phyloP scores from a whole-genome alignment of 1,140 invertebrate species.

The Calephelis virginiensis region DNA sequence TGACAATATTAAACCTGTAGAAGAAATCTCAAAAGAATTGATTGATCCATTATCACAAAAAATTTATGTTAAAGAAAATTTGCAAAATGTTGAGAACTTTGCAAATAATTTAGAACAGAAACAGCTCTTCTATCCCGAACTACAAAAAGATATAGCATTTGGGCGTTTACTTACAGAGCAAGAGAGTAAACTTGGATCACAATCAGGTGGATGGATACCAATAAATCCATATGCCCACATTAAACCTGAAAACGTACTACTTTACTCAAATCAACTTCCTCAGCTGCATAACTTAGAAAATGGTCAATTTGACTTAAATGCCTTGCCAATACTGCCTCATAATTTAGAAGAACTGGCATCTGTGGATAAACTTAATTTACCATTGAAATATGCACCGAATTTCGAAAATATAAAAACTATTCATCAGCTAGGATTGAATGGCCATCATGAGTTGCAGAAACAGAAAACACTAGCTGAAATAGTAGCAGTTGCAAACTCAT shows the following conservation, averaged over 20 bases:
- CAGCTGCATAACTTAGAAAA: neutral
- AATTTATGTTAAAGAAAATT: neutral
- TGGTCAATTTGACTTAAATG: neutral
- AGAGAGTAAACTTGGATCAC: neutral
- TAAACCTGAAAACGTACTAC: neutral
- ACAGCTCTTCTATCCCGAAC: neutral
- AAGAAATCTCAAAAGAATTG: neutral
- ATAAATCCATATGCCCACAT: neutral
- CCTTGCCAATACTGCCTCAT: neutral
- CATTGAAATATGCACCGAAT: neutral
- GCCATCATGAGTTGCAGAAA: neutral
- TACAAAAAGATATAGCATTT: neutral
- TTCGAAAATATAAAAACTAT: neutral
- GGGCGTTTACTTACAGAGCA: neutral
- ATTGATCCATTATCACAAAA: neutral
- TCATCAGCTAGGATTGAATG: neutral
- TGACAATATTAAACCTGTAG: neutral
- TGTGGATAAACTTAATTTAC: neutral
- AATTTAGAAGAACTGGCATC: neutral
- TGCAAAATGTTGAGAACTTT: neutral
- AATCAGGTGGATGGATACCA: neutral
- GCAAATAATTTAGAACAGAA: neutral
- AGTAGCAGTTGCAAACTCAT: constrained; percentile 10
- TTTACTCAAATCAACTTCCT: neutral
- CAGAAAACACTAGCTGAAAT: constrained; percentile 1